phyloP scores from a whole-genome alignment of 2,888 invertebrate genomes.

The Phasia obesa region DNA sequence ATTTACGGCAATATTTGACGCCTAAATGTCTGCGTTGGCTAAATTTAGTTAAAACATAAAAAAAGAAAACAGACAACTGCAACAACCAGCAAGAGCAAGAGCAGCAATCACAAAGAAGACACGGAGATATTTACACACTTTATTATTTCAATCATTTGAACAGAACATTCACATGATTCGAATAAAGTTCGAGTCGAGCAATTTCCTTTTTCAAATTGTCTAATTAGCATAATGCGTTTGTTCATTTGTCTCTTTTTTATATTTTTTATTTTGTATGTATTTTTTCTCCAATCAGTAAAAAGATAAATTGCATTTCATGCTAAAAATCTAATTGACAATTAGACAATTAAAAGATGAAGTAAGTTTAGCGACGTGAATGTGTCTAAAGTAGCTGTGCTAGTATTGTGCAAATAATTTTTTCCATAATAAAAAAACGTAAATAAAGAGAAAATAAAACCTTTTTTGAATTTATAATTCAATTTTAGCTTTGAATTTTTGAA shows the following conservation, averaged over 20 bases:
- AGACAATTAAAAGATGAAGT: constrained; percentile 31
- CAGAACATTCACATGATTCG: constrained; percentile 1
- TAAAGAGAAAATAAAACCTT: too few relatives aligned
- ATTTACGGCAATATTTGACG: constrained; percentile 67
- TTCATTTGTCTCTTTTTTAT: constrained; percentile 10
- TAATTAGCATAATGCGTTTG: constrained; percentile 44
- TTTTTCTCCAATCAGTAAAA: constrained; percentile 28
- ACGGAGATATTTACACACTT: constrained; percentile 29
- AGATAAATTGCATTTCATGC: constrained; percentile 49
- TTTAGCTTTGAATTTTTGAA: too few relatives aligned
- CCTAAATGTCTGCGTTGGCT: constrained; percentile 70
- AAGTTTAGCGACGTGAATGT: constrained; percentile 21
- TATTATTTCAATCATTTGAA: constrained; percentile 43
- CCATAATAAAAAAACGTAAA: too few relatives aligned
- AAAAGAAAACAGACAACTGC: constrained; percentile 1
- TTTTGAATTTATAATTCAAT: too few relatives aligned
- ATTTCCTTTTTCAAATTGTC: constrained; percentile 34
- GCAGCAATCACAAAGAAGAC: not conserved
- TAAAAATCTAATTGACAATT: constrained; percentile 54
- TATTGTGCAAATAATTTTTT: not conserved
- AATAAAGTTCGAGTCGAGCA: constrained; percentile 34
- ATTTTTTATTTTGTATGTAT: not conserved
- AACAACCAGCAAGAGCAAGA: not conserved
- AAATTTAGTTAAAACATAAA: constrained; percentile 69
- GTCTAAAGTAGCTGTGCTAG: not conserved